Evolutionary conservation across 2,797 vertebrate genomes (phyloP).

Genomic region (Mormyrops boulengeri): DNA sequence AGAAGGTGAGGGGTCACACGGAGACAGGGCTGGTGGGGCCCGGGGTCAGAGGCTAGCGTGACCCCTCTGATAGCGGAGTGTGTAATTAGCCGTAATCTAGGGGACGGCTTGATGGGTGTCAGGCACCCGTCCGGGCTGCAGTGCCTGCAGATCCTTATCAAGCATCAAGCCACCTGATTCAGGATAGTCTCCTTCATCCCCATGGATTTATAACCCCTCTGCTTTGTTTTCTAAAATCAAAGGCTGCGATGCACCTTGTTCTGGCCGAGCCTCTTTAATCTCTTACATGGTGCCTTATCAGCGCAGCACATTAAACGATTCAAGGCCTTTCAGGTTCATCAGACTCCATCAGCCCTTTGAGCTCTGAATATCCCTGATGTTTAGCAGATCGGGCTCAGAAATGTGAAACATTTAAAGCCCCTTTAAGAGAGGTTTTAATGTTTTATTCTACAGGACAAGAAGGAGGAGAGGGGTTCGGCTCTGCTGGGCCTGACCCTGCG

Average conservation of each 20-base stretch:
- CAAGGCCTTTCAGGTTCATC: background rate
- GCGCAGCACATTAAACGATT: background rate
- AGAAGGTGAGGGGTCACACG: conserved; percentile 65
- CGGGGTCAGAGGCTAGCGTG: background rate
- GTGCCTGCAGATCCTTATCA: background rate
- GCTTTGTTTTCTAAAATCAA: background rate
- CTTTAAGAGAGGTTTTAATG: background rate
- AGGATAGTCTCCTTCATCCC: background rate
- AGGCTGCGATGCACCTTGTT: background rate
- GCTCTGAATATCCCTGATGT: conserved; percentile 12
- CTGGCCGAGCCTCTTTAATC: background rate
- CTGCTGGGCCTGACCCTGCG: conserved; percentile 80
- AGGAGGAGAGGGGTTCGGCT: conserved; percentile 71
- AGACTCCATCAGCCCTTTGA: background rate
- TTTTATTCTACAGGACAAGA: conserved; percentile 72
- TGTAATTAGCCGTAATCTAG: background rate
- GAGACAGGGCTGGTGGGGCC: background rate
- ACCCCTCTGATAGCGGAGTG: background rate
- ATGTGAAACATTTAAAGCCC: background rate
- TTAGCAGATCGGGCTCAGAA: conserved; percentile 22
- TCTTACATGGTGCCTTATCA: background rate
- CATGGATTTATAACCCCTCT: background rate
- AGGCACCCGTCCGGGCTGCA: background rate
- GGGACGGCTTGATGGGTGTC: background rate
- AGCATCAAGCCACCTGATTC: background rate